Percentiles rank a stretch among this genome's conserved stretches.
phyloP scores from a whole-genome alignment of 2,797 vertebrate genomes.

The Silurus lanzhouensis region DNA sequence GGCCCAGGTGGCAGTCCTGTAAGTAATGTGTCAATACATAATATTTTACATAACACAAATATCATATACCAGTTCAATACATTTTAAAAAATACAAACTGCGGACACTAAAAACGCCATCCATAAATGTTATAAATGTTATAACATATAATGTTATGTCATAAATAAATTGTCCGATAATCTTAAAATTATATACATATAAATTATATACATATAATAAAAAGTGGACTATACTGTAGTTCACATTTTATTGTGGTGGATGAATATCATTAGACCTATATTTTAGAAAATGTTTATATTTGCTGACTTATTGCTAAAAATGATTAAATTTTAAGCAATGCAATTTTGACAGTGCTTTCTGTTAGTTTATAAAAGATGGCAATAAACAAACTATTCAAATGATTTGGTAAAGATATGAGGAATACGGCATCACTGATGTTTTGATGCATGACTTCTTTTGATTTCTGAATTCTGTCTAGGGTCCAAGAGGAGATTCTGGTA shows the following conservation, averaged over 20 bases:
- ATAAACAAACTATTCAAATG: background rate
- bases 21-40: constrained; percentile 62
- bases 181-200: too few species aligned
- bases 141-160: too few species aligned
- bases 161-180: too few species aligned
- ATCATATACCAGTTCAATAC: too few species aligned
- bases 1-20: constrained; percentile 87
- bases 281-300: background rate
- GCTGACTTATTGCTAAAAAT: background rate
- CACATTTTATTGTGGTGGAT: too few species aligned
- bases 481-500: constrained; percentile 88
- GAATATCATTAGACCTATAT: too few species aligned
- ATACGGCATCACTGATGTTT: background rate
- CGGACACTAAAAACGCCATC: too few species aligned
- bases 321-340: background rate
- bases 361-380: background rate
- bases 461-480: constrained; percentile 74
- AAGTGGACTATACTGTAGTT: too few species aligned
- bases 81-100: too few species aligned
- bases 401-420: background rate
- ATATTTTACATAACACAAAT: background rate
- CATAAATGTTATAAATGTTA: too few species aligned
- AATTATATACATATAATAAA: too few species aligned
- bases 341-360: background rate
- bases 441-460: constrained; percentile 38